phyloP scores from a whole-genome alignment of 2,797 vertebrate genomes.

The Rhynchotus rufescens region DNA sequence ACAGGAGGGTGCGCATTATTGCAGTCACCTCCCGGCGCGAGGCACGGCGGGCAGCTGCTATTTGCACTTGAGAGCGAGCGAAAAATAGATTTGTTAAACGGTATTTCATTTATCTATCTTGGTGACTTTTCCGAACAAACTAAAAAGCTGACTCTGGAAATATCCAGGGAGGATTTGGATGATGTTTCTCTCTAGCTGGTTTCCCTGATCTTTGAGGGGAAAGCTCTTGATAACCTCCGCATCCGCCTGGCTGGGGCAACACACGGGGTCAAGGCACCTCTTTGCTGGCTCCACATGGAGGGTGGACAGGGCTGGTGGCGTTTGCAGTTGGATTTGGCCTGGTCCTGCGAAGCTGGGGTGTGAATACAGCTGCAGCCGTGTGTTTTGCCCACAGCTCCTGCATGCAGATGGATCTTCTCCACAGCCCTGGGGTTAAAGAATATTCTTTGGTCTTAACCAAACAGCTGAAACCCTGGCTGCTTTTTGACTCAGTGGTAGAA shows the following conservation, averaged over 20 bases:
- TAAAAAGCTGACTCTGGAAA: constrained; percentile 9
- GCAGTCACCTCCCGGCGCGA: constrained; percentile 60
- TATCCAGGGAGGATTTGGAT: background rate
- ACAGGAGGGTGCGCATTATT: constrained; percentile 80
- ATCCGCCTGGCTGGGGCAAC: background rate
- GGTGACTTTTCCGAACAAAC: background rate
- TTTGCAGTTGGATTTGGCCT: background rate
- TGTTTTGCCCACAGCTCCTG: background rate
- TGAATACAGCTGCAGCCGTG: background rate
- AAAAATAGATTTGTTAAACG: constrained; percentile 10
- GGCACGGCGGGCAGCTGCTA: constrained; percentile 52
- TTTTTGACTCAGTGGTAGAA: background rate
- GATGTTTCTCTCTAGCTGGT: background rate
- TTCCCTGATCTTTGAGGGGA: background rate
- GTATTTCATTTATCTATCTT: constrained; percentile 32
- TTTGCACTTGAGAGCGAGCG: constrained; percentile 1
- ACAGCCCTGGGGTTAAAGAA: rapidly evolving
- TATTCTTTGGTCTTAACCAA: background rate
- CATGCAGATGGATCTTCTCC: background rate
- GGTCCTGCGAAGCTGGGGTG: rapidly evolving
- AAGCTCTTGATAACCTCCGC: background rate
- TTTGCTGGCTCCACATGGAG: too few species aligned
- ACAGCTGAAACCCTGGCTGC: background rate
- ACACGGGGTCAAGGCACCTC: too few species aligned
- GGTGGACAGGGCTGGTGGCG: too few species aligned